Percentiles rank a stretch among this genome's conserved stretches.
Conservation (phyloP, 1,140 invertebrate species). For the Halictus rubicundus region DNA sequence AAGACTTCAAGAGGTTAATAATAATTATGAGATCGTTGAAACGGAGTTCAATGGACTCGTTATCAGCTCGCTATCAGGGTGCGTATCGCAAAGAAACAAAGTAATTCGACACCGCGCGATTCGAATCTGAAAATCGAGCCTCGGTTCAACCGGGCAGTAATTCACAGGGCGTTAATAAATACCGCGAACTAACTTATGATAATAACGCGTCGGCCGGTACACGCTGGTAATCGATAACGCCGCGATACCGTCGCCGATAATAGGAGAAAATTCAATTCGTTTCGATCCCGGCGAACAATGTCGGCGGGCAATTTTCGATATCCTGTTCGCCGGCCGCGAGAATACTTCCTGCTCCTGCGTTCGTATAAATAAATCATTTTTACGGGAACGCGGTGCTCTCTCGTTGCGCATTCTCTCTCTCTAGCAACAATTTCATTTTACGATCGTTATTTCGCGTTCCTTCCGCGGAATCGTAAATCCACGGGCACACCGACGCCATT, state of each 20-base stretch:
- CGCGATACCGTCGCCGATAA: constrained; percentile 33
- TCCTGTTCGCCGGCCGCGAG: neutral
- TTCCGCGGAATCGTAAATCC: neutral
- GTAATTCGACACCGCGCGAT: neutral
- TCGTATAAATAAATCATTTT: constrained; percentile 3
- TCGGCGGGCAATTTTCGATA: constrained; percentile 15
- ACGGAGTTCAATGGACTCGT: too few species aligned
- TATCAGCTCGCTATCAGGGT: too few species aligned
- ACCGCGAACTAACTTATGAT: constrained; percentile 23
- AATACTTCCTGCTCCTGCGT: constrained; percentile 6
- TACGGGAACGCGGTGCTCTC: too few species aligned
- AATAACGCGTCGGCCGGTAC: constrained; percentile 16
- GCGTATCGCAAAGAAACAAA: too few species aligned
- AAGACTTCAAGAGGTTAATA: too few species aligned
- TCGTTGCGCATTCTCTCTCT: too few species aligned
- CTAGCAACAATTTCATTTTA: neutral
- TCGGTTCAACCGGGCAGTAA: too few species aligned
- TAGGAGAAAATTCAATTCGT: constrained; percentile 35
- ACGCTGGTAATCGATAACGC: constrained; percentile 25
- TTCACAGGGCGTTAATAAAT: constrained; percentile 28
- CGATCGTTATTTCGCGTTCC: neutral
- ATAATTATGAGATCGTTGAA: too few species aligned
- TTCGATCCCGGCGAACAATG: constrained; percentile 22
- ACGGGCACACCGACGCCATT: neutral
- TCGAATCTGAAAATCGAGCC: neutral